Evolutionary conservation across 2,888 invertebrate genomes (phyloP), one percentile per base, ranked within the genome.

Genomic region (Ormyrus pomaceus): DNA sequence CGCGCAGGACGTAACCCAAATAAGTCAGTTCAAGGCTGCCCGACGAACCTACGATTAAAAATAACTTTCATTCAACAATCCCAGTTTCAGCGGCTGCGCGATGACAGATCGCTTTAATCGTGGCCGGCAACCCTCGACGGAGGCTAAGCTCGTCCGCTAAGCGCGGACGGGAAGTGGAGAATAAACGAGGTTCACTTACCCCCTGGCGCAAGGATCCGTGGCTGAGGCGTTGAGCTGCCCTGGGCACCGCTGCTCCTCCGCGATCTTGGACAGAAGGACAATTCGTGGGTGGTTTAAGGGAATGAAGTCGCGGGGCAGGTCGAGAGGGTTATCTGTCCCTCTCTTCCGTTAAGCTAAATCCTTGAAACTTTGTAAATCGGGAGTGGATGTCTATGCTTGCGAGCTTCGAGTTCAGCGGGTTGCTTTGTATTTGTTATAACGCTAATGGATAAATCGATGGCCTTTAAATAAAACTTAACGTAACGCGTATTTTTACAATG

Each of bases 191-290:
- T 70, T 61, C n/a, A 13, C 19, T 93, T 91, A 95, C 96, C 96
- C 93, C 95, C 95, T 82, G 94, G 94, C 87, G 93, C 94, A 87
- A 95, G 91, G 91, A 94, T 95, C 91, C 94, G 94, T 83, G 95
- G 93, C 89, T 95, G 95, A 76, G 95, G 94, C 86, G 95, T 94
- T 84, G 94, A 93, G 86, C 94, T 93, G 82, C 94, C 92, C 80
- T 95, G 93, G 85, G 95, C 95, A 82, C 94, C 95, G 82, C 95
- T 95, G 84, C 95, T 95, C 90, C 95, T 94, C 87, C 95, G 93
- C 83, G 95, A 95, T 92, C 95, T 96, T 93, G 6, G 71, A 51
- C 59, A 73, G 46, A 70, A 2, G 69, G 9, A 78, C 48, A 70
- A 61, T 65, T 13, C 45, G 34, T 62, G 45, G 56, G 8, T 13